A percentile compares a stretch with the other conserved stretches of the same genome.
Evolutionary conservation across 2,113 vertebrate species (phyloP).

Genomic region (Nymphicus hollandicus): DNA sequence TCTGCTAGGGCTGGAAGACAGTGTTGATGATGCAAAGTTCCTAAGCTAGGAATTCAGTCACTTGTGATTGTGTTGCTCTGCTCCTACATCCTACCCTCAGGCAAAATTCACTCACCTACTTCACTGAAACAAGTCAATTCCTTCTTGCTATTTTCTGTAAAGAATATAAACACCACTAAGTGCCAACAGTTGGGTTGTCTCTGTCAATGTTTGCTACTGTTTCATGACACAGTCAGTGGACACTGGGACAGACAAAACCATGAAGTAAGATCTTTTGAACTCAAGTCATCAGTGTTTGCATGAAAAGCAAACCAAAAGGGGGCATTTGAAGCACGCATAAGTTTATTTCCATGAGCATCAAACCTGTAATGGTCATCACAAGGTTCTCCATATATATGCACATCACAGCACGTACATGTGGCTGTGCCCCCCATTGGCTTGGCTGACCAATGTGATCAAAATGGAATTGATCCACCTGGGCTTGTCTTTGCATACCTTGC

Average conservation of each 20-base stretch:
- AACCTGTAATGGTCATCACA: not conserved
- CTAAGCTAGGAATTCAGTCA: not conserved
- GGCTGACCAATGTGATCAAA: not conserved
- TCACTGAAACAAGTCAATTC: not conserved
- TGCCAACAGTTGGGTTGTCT: not conserved
- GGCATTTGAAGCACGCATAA: not conserved
- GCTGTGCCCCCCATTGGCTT: not conserved
- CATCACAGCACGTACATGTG: accelerated
- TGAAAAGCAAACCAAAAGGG: not conserved
- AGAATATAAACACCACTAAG: not conserved
- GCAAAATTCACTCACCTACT: not conserved
- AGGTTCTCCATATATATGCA: accelerated
- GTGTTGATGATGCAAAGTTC: not conserved
- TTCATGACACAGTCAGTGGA: not conserved
- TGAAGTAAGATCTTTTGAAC: not conserved
- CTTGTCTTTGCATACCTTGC: not conserved
- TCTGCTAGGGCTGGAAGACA: not conserved
- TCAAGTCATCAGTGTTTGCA: not conserved
- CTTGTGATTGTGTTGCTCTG: not conserved
- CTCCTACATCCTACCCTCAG: not conserved
- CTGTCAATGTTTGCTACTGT: not conserved
- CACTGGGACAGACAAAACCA: not conserved
- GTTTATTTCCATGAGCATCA: not conserved
- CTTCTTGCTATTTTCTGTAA: not conserved
- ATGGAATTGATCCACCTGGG: not conserved